Evolutionary conservation across 2,888 invertebrate genomes (phyloP), one percentile per base, ranked within the genome.

Genomic region (Chydorus sphaericus): DNA sequence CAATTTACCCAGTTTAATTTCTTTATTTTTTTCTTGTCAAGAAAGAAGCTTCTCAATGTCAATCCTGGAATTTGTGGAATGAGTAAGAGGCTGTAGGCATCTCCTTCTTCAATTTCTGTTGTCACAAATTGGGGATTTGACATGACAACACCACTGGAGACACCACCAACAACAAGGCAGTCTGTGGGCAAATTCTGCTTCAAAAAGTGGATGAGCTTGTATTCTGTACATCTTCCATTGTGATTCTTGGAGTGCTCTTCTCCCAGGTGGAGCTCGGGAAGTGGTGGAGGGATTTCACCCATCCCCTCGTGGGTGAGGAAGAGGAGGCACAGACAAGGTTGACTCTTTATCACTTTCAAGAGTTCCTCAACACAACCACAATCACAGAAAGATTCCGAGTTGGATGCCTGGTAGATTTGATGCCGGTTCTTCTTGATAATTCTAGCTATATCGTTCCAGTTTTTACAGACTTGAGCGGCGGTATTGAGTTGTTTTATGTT

Each of bases 41-140:
- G 20, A 20, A 14, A 7, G 48, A 55, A 55, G 44, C 31, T 20
- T 8, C 48, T 48, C 18, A 55, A 30, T n/a, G 55, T 33, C 3
- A 39, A 20, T 4, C 16, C 14, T 3, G 36, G 56, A 29, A 56
- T 28, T 3, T 49, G 14, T 29, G 56, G 56, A 14, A 56, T 36
- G 28, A 56, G 37, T 28, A 56, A 14, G 18, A 48, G 16, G 2
- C 49, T 36, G 14, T 31, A 50, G 10, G 52, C 31, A 26, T 50
- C 36, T 36, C 38, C 49, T n/a, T 51, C 37, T 50, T 56, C 56
- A 8, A 51, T 18, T 36, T 56, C 56, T 5, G 20, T 10, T n/a
- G 50, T 54, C 6, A 16, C n/a, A 11, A 30, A 28, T n/a, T 20
- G 30, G 26, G 33, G 23, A n/a, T 18, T 44, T 8, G 54, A 39